Conservation (phyloP, 2,888 invertebrate species). For the Hanleya hanleyi region DNA sequence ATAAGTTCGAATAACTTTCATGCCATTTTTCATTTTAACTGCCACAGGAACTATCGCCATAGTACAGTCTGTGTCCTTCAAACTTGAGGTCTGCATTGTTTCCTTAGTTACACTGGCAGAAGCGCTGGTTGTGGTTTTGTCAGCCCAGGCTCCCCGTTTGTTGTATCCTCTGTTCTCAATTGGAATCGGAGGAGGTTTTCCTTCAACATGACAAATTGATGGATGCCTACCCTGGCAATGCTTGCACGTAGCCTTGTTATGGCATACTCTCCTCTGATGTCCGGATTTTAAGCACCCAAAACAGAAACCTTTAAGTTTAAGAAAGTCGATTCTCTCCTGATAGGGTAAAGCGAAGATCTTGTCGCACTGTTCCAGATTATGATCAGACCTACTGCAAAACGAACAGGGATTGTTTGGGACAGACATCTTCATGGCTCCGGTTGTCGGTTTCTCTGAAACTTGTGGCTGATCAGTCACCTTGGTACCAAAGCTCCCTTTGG, state of each 20-base stretch:
- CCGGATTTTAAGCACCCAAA: conserved; percentile 5
- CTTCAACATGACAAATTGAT: conserved; percentile 9
- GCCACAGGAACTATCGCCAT: neutral
- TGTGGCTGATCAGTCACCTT: neutral
- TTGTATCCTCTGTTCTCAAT: neutral
- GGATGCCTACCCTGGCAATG: conserved; percentile 11
- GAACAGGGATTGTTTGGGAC: neutral
- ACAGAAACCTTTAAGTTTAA: conserved; percentile 9
- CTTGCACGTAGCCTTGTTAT: neutral
- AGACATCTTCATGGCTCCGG: neutral
- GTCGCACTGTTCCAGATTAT: neutral
- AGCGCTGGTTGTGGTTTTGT: neutral
- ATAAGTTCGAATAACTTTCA: neutral
- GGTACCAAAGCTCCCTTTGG: neutral
- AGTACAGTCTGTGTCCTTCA: neutral
- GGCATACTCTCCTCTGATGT: neutral
- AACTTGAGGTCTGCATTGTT: neutral
- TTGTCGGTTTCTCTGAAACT: neutral
- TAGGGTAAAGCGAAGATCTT: neutral
- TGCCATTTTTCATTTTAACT: conserved; percentile 4
- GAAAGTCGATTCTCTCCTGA: conserved; percentile 11
- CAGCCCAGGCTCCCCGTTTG: neutral
- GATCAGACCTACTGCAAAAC: neutral
- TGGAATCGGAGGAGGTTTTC: neutral
- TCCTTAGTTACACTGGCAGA: neutral